These are phyloP conservation scores for Hermetia illucens DNA, from an alignment of 1,140 invertebrate genomes.

Conservation along the genomic window DNA sequence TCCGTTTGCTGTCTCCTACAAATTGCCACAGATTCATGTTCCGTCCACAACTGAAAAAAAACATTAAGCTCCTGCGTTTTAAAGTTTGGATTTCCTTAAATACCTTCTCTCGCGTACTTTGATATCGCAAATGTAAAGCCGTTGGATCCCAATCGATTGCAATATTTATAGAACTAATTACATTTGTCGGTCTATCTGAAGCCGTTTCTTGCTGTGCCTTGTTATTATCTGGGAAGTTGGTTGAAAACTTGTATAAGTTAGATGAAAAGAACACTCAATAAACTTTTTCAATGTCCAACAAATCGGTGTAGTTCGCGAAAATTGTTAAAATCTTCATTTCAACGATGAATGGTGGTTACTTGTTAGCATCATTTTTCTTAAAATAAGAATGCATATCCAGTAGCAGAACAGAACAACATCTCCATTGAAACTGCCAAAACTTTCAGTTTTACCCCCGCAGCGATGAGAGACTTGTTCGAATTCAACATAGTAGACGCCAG, in stretches of 20 bases:
- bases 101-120: slow-evolving; percentile 64
- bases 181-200: slow-evolving; percentile 13
- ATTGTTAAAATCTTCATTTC: no score
- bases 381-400: no score
- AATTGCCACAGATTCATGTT: slow-evolving; percentile 54
- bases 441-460: no score
- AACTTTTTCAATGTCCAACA: no score
- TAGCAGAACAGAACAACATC: no score
- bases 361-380: no score
- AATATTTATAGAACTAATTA: slow-evolving; percentile 19
- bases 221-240: slow-evolving; percentile 11
- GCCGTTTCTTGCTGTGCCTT: slow-evolving; percentile 10
- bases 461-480: no score
- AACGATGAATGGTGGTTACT: no score
- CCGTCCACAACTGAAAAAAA: slow-evolving; percentile 42
- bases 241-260: background rate
- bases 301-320: no score
- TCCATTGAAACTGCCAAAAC: no score
- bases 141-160: slow-evolving; percentile 66
- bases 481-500: no score
- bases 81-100: slow-evolving; percentile 6
- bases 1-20: slow-evolving; percentile 54
- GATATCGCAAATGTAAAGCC: slow-evolving; percentile 75
- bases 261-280: background rate
- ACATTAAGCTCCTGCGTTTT: background rate